phyloP scores from a whole-genome alignment of 1,140 invertebrate species.

The Campoletis sonorensis region DNA sequence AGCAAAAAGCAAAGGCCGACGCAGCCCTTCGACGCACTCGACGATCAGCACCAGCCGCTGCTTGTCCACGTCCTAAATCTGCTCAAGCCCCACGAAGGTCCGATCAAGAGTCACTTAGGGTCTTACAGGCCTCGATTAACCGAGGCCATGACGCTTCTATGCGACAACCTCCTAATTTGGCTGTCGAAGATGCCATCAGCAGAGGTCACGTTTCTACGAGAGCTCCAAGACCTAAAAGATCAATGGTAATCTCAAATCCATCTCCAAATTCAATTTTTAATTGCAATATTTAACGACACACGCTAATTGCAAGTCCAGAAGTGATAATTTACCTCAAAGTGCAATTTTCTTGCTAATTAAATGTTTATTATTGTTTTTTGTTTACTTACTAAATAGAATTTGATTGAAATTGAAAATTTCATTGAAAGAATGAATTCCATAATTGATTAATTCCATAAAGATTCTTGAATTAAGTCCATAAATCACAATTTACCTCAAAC shows the following conservation, averaged over 20 bases:
- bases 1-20: conserved; percentile 45
- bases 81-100: background rate
- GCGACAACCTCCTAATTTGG: background rate
- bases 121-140: background rate
- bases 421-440: too few relatives aligned
- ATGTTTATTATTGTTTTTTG: too few relatives aligned
- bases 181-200: background rate
- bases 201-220: conserved; percentile 11
- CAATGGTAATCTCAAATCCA: background rate
- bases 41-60: conserved; percentile 46
- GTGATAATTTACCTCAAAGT: too few relatives aligned
- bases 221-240: conserved; percentile 20
- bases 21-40: background rate
- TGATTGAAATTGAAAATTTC: too few relatives aligned
- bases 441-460: too few relatives aligned
- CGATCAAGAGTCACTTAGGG: background rate
- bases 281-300: too few relatives aligned
- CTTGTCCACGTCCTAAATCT: conserved; percentile 44
- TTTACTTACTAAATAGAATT: too few relatives aligned
- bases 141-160: background rate
- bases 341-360: too few relatives aligned
- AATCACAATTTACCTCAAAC: too few relatives aligned
- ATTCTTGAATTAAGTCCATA: too few relatives aligned
- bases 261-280: background rate
- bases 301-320: too few relatives aligned